Evolutionary conservation across 2,888 invertebrate genomes (phyloP), one percentile per base, ranked within the genome.

Genomic region (Chrysolina haemoptera): DNA sequence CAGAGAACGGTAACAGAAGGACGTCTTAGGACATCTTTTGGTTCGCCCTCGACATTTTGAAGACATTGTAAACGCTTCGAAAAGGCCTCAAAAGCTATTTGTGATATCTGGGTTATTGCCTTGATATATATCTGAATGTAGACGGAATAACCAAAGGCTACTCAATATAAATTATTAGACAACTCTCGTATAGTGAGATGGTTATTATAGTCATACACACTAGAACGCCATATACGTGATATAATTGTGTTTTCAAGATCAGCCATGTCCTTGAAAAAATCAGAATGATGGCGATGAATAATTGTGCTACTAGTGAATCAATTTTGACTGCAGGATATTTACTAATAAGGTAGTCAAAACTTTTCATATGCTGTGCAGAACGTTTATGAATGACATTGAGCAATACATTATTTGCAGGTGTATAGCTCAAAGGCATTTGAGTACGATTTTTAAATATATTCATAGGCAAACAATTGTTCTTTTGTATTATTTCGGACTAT

Each of bases 301-400:
- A 62, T 64, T 62, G 62, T 69, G 63, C 63, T 63, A 63, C 64
- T 22, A 53, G 63, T 70, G 70, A 70, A 64, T 70, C 70, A 70
- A 70, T 70, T 70, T 64, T 64, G 64, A 53, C 63, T 70, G 50
- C 63, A 35, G 69, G 69, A 70, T 70, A 70, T 70, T 35, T 63
- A 70, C 70, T 14, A 70, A 70, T 53, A 70, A 40, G 70, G 70
- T 9, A 64, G 35, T 35, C 62, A 40, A 70, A 70, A 62, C 41
- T 68, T 62, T 46, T 46, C 68, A 59, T 69, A 48, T 46, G 35
- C 48, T 40, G 59, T 62, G 43, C 59, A 69, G 46, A 27, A 69
- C 55, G 14, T 41, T 69, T 69, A 69, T 48, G 68, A 46, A 69
- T 62, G 68, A 62, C 68, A 69, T 69, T 69, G 62, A 69, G 43